Conservation (phyloP, 2,113 vertebrate genomes). For the Jacana jacana region DNA sequence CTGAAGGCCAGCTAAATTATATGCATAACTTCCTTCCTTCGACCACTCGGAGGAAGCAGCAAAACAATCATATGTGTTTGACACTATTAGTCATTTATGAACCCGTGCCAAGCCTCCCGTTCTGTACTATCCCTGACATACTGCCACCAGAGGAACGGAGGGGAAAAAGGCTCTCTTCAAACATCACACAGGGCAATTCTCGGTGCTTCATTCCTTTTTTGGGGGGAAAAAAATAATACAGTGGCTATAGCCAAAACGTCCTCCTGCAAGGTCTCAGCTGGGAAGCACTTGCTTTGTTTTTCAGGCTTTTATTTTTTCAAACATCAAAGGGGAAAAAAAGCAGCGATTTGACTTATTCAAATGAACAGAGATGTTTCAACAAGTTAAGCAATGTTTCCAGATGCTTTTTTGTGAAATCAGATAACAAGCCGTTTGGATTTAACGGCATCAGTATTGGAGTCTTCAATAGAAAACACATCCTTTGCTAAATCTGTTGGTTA, state of each 20-base stretch:
- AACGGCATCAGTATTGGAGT: neutral
- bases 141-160: neutral
- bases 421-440: conserved; percentile 38
- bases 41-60: conserved; percentile 53
- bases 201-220: neutral
- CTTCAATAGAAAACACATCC: conserved; percentile 34
- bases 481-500: conserved; percentile 45
- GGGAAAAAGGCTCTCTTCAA: neutral
- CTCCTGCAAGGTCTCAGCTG: conserved; percentile 2
- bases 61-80: conserved; percentile 64
- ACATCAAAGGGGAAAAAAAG: conserved; percentile 3
- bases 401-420: conserved; percentile 39
- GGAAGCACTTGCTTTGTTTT: conserved; percentile 10
- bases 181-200: neutral
- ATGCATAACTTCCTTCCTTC: conserved; percentile 70
- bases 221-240: neutral
- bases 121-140: neutral
- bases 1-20: conserved; percentile 64
- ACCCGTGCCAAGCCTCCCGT: conserved; percentile 32
- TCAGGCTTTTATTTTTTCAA: neutral
- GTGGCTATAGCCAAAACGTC: neutral
- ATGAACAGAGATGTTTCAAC: conserved; percentile 49
- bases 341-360: conserved; percentile 19
- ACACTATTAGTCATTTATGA: conserved; percentile 62
- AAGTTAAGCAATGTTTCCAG: conserved; percentile 55